These are phyloP conservation scores for Haemorhous mexicanus DNA, from an alignment of 2,113 vertebrate species.

Conservation along the genomic window DNA sequence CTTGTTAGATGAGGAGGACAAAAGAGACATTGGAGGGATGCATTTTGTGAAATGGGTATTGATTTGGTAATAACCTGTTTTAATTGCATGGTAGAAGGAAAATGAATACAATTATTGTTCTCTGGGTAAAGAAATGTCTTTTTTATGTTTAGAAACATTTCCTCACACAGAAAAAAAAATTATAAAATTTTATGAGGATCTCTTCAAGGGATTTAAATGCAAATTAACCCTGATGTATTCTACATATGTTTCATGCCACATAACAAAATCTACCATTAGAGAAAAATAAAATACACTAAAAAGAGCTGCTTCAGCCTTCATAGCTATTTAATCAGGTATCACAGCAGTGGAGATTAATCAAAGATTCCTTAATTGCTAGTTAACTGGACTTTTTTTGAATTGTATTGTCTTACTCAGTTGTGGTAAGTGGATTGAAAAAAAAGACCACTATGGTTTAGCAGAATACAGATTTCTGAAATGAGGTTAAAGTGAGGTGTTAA, in stretches of 20 bases:
- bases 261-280: background rate
- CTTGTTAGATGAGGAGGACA: background rate
- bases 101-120: slow-evolving; percentile 16
- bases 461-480: background rate
- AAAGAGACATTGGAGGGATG: background rate
- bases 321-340: background rate
- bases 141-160: slow-evolving; percentile 14
- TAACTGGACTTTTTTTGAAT: slow-evolving; percentile 6
- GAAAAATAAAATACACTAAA: slow-evolving; percentile 16
- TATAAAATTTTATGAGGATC: background rate
- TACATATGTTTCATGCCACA: background rate
- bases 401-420: background rate
- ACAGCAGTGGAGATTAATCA: slow-evolving; percentile 13
- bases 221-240: slow-evolving; percentile 27
- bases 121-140: background rate
- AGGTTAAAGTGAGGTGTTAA: background rate
- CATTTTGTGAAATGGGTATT: slow-evolving; percentile 25
- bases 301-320: background rate
- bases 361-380: slow-evolving; percentile 8
- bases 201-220: slow-evolving; percentile 41
- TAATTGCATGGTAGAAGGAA: slow-evolving; percentile 34
- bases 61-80: slow-evolving; percentile 42
- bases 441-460: background rate
- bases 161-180: background rate
- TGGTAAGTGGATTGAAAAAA: background rate